Evolutionary conservation across 2,797 vertebrate genomes (phyloP).

Genomic region (Poecilia wingei): DNA sequence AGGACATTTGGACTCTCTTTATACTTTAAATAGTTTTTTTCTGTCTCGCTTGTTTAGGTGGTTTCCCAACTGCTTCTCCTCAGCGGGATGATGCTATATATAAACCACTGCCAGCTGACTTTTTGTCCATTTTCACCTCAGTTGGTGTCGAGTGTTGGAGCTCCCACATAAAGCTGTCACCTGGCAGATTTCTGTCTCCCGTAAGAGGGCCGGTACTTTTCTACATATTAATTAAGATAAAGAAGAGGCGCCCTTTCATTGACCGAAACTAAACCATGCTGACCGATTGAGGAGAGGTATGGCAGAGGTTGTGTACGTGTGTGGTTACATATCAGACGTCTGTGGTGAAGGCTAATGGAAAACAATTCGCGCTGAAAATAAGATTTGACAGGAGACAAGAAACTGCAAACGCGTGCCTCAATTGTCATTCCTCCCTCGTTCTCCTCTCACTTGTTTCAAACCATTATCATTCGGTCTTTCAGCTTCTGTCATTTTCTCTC

Average conservation of each 20-base stretch:
- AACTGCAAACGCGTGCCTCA: constrained; percentile 8
- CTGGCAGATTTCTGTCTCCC: constrained; percentile 2
- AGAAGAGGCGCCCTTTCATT: neutral
- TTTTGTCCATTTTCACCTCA: constrained; percentile 17
- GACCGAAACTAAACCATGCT: constrained; percentile 1
- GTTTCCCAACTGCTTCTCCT: constrained; percentile 10
- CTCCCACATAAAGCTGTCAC: constrained; percentile 16
- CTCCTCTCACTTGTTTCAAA: constrained; percentile 14
- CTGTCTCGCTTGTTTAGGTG: constrained; percentile 18
- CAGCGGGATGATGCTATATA: constrained; percentile 16
- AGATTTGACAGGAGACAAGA: constrained; percentile 50
- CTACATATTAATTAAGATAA: constrained; percentile 29
- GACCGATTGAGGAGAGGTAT: constrained; percentile 21
- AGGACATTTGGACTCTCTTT: neutral
- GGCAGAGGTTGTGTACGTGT: constrained; percentile 15
- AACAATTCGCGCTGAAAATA: constrained; percentile 60
- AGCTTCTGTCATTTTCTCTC: constrained; percentile 19
- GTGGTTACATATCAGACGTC: constrained; percentile 28
- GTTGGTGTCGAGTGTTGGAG: constrained; percentile 14
- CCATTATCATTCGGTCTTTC: constrained; percentile 35
- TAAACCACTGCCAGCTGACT: constrained; percentile 10
- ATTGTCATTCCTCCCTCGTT: constrained; percentile 40
- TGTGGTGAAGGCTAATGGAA: constrained; percentile 58
- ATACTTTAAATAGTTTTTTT: constrained; percentile 6
- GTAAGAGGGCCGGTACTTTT: constrained; percentile 11